Evolutionary conservation across 2,113 vertebrate species (phyloP).

Genomic region (Kobus ellipsiprymnus): DNA sequence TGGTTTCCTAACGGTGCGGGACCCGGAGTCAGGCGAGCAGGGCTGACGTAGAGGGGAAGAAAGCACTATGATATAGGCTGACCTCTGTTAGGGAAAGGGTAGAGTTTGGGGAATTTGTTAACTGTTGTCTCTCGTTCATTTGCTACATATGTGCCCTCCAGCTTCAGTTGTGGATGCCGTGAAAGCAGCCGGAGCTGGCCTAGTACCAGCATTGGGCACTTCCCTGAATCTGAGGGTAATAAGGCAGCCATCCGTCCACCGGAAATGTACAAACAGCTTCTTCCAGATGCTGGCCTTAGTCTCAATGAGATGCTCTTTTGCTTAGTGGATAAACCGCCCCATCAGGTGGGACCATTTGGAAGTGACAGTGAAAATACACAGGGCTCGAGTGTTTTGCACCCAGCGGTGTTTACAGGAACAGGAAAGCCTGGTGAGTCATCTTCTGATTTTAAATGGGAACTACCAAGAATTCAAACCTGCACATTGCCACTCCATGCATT

Average conservation of each 20-base stretch:
- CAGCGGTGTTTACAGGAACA: constrained; percentile 29
- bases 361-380: not conserved
- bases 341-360: not conserved
- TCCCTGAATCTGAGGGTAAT: not conserved
- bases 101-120: constrained; percentile 27
- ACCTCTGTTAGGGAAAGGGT: constrained; percentile 13
- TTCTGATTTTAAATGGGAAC: constrained; percentile 28
- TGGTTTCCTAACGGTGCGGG: not conserved
- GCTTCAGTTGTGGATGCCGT: not conserved
- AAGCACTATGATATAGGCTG: not conserved
- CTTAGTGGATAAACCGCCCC: not conserved
- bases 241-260: not conserved
- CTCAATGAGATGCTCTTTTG: not conserved
- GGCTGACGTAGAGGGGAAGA: not conserved
- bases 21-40: not conserved
- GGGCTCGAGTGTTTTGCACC: not conserved
- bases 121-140: not conserved
- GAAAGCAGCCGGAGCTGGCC: not conserved
- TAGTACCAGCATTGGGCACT: not conserved
- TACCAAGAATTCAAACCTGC: not conserved
- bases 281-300: not conserved
- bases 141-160: not conserved
- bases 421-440: constrained; percentile 44
- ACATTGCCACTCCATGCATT: not conserved
- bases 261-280: not conserved